Conservation (phyloP, 2,113 vertebrate genomes). For the Campylomormyrus tamandua region DNA sequence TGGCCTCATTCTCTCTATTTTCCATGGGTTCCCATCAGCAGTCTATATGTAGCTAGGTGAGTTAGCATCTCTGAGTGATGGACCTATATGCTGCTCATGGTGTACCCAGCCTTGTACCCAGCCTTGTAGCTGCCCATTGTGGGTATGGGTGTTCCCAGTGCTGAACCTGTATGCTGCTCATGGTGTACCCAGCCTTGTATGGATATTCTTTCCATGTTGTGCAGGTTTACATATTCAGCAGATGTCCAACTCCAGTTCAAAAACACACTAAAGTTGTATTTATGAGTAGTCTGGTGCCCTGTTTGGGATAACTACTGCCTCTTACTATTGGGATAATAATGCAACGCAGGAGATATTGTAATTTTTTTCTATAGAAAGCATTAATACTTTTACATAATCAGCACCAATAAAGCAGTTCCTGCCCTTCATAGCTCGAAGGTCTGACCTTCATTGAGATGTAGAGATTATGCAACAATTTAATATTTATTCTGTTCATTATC, state of each 20-base stretch:
- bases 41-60: not conserved
- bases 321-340: no score
- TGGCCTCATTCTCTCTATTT: not conserved
- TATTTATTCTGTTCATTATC: not conserved
- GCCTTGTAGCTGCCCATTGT: no score
- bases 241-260: not conserved
- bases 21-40: not conserved
- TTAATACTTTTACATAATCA: not conserved
- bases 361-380: not conserved
- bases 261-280: no score
- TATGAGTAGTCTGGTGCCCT: no score
- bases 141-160: no score
- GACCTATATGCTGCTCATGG: not conserved
- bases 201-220: no score
- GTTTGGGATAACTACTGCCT: no score
- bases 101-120: no score
- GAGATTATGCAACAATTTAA: not conserved
- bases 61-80: not conserved
- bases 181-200: no score
- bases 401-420: not conserved
- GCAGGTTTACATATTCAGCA: no score
- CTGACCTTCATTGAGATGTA: not conserved
- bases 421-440: not conserved
- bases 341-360: no score
- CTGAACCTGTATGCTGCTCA: not conserved